Percentiles rank a stretch among this genome's conserved stretches.
Evolutionary conservation across 2,888 invertebrate species (phyloP).

Genomic region (Pogonocherus hispidulus): DNA sequence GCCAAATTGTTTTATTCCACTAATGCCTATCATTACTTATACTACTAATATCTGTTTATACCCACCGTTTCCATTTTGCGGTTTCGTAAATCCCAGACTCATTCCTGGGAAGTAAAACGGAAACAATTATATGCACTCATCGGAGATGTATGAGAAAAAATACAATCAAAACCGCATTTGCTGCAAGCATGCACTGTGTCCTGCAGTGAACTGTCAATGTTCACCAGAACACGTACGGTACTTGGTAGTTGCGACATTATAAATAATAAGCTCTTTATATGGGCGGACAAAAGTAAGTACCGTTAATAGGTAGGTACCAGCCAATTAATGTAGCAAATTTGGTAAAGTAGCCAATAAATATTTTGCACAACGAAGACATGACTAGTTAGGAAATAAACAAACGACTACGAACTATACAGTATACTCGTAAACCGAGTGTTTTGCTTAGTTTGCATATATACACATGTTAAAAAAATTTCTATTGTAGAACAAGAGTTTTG

Average conservation of each 20-base stretch:
- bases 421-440: too few relatives aligned
- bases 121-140: neutral
- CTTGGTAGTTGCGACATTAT: neutral
- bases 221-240: neutral
- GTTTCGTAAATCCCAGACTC: neutral
- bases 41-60: too few relatives aligned
- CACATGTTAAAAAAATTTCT: too few relatives aligned
- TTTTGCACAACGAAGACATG: neutral
- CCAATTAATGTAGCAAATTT: neutral
- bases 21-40: too few relatives aligned
- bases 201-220: neutral
- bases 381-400: neutral
- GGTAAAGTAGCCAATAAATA: slow-evolving; percentile 1
- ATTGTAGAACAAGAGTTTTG: too few relatives aligned
- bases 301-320: neutral
- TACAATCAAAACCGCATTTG: neutral
- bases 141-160: neutral
- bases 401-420: neutral
- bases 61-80: neutral
- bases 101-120: neutral
- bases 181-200: neutral
- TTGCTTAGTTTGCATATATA: too few relatives aligned
- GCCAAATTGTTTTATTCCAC: too few relatives aligned
- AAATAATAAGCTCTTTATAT: neutral
- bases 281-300: neutral